Conservation (phyloP, 2,113 vertebrate genomes). For the Suricata suricatta region DNA sequence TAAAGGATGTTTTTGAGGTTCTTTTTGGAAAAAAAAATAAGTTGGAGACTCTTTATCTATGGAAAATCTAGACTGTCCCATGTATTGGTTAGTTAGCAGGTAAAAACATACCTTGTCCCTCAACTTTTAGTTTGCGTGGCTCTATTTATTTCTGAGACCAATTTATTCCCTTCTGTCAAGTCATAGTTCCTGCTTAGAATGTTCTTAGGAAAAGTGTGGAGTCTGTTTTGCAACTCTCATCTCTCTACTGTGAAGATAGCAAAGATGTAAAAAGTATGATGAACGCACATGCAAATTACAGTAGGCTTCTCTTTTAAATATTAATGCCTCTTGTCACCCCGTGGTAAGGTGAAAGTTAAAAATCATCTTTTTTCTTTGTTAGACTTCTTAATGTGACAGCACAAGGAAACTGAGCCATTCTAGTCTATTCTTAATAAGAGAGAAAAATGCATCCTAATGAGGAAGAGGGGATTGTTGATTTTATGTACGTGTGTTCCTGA, state of each 20-base stretch:
- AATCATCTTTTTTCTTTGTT: slow-evolving; percentile 37
- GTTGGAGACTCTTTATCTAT: not conserved
- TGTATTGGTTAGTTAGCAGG: not conserved
- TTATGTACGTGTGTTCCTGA: slow-evolving; percentile 13
- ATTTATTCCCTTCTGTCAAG: not conserved
- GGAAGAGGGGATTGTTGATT: not conserved
- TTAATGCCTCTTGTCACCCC: not conserved
- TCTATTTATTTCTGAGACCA: not conserved
- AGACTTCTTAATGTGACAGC: slow-evolving; percentile 37
- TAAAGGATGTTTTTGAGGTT: slow-evolving; percentile 33
- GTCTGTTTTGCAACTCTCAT: not conserved
- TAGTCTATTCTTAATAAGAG: slow-evolving; percentile 31
- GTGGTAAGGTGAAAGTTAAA: not conserved
- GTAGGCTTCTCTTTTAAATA: not conserved
- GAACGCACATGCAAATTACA: not conserved
- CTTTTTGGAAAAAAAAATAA: not conserved
- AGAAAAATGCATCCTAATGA: slow-evolving; percentile 5
- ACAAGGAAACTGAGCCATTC: slow-evolving; percentile 37
- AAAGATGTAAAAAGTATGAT: not conserved
- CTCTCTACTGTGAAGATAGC: not conserved
- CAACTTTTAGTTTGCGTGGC: not conserved
- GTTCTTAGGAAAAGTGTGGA: not conserved
- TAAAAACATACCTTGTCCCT: not conserved
- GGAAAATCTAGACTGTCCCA: not conserved
- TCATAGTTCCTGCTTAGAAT: not conserved